These are phyloP conservation scores for Nesidiocoris tenuis DNA, from an alignment of 2,888 invertebrate genomes.

Conservation along the genomic window DNA sequence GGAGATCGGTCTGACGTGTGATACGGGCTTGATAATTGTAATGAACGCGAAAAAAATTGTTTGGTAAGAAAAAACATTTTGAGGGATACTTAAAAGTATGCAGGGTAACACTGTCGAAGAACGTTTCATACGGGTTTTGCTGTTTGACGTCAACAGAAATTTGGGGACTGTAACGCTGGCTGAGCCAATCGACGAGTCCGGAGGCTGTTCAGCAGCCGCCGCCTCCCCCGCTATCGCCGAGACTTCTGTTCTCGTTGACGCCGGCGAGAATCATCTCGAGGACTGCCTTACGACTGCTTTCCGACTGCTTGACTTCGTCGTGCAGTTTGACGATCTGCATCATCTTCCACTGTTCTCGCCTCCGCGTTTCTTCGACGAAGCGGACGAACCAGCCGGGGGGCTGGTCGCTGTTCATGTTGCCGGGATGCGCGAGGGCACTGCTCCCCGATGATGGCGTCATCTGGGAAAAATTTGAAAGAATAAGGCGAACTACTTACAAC, in stretches of 20 bases:
- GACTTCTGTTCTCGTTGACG: not conserved
- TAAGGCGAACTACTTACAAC: too few relatives aligned
- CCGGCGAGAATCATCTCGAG: constrained; percentile 21
- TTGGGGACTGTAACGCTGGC: not conserved
- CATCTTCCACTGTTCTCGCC: constrained; percentile 44
- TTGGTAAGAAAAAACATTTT: too few relatives aligned
- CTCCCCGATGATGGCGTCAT: not conserved
- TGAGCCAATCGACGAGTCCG: not conserved
- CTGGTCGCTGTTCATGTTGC: not conserved
- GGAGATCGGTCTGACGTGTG: too few relatives aligned
- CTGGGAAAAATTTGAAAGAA: too few relatives aligned
- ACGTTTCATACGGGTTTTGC: too few relatives aligned
- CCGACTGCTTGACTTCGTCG: constrained; percentile 36
- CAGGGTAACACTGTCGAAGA: too few relatives aligned
- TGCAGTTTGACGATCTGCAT: constrained; percentile 43
- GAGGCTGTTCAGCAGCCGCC: not conserved
- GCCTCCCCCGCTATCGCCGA: not conserved
- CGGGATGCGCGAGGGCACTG: not conserved
- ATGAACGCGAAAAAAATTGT: too few relatives aligned
- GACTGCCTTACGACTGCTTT: constrained; percentile 19
- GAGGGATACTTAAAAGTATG: too few relatives aligned
- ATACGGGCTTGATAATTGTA: too few relatives aligned
- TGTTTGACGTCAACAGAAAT: not conserved
- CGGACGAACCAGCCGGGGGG: constrained; percentile 37
- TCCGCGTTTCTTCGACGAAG: constrained; percentile 31